Conservation (phyloP, 2,113 vertebrate genomes). For the Scopus umbretta region DNA sequence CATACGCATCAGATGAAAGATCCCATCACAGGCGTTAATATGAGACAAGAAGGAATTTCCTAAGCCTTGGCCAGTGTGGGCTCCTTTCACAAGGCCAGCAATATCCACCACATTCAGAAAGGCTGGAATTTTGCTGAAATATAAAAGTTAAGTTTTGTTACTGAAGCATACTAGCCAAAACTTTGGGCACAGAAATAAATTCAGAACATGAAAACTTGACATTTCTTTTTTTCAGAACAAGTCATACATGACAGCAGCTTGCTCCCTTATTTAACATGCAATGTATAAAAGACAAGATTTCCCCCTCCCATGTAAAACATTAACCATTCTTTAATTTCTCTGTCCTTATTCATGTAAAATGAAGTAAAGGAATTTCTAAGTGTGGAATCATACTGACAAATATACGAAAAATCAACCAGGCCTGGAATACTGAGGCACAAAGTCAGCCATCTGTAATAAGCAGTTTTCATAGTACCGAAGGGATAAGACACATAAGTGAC, state of each 20-base stretch:
- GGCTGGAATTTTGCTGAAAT: slow-evolving; percentile 93
- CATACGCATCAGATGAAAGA: slow-evolving; percentile 98
- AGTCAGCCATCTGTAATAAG: not conserved
- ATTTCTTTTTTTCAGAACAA: not conserved
- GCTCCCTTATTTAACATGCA: not conserved
- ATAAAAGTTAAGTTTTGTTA: slow-evolving; percentile 38
- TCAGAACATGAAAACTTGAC: not conserved
- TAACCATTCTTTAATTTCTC: not conserved
- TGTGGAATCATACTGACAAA: not conserved
- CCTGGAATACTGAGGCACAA: not conserved
- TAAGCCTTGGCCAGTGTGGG: slow-evolving; percentile 91
- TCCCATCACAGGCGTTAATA: slow-evolving; percentile 95
- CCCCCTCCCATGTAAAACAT: not conserved
- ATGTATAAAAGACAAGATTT: not conserved
- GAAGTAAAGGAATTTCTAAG: not conserved
- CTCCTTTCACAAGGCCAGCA: slow-evolving; percentile 96
- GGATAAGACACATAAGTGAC: not conserved
- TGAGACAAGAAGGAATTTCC: slow-evolving; percentile 97
- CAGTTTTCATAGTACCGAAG: not conserved
- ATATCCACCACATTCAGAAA: slow-evolving; percentile 98
- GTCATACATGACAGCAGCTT: not conserved
- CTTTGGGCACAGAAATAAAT: not conserved
- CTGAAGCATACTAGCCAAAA: not conserved
- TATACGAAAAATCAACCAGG: not conserved
- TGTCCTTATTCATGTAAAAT: not conserved